Conservation (phyloP, 2,113 vertebrate species). For the Hirundichthys speculiger region DNA sequence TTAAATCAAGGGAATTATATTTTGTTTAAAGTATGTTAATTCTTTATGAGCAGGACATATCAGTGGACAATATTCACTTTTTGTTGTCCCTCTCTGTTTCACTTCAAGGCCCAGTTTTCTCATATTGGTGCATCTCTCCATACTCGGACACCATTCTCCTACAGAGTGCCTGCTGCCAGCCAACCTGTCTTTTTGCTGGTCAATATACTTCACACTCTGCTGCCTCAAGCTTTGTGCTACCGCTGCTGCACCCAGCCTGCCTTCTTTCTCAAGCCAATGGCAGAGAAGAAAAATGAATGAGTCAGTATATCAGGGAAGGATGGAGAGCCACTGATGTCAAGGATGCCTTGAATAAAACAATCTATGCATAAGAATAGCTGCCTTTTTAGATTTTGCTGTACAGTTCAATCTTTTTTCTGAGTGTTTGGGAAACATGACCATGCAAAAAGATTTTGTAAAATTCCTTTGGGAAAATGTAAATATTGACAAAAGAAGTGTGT, state of each 20-base stretch:
- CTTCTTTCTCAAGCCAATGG: slow-evolving; percentile 85
- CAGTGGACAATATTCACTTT: neutral
- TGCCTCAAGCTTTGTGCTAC: slow-evolving; percentile 92
- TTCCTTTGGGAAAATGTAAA: no score
- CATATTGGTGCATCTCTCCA: slow-evolving; percentile 95
- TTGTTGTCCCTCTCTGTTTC: slow-evolving; percentile 22
- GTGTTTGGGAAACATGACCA: no score
- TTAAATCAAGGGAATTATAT: no score
- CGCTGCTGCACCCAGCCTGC: slow-evolving; percentile 87
- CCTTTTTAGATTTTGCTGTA: neutral
- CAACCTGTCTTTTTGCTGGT: slow-evolving; percentile 85
- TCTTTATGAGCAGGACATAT: neutral
- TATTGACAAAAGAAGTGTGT: no score
- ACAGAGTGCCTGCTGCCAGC: slow-evolving; percentile 88
- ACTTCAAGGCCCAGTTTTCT: slow-evolving; percentile 89
- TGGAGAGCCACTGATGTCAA: neutral
- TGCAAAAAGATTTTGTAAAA: no score
- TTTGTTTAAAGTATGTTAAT: neutral
- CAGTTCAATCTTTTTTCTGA: no score
- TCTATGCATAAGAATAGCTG: no score
- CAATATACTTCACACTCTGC: slow-evolving; percentile 86
- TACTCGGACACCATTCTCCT: slow-evolving; percentile 91
- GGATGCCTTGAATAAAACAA: slow-evolving; percentile 17
- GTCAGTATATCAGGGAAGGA: neutral
- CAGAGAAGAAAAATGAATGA: slow-evolving; percentile 67